phyloP scores from a whole-genome alignment of 2,797 vertebrate species.

The Pseudochirops cupreus region DNA sequence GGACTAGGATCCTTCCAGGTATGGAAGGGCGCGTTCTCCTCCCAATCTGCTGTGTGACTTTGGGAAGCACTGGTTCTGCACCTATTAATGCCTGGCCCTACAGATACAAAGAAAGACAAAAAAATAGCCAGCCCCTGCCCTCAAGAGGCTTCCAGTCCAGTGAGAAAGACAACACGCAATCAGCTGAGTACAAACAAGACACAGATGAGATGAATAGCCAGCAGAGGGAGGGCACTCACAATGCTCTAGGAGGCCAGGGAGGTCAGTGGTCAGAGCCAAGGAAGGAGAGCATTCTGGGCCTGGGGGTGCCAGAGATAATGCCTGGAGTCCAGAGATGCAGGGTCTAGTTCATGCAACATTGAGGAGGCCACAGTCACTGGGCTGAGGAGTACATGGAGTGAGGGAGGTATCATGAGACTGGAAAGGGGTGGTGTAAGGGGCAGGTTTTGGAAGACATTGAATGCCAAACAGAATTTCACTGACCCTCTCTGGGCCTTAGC shows the following conservation, averaged over 20 bases:
- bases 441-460: too few relatives aligned
- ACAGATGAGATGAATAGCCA: background rate
- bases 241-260: background rate
- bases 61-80: background rate
- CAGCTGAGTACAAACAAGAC: background rate
- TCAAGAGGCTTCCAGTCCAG: background rate
- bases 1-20: constrained; percentile 99
- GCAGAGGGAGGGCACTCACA: background rate
- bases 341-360: background rate
- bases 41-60: background rate
- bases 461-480: background rate
- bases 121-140: background rate
- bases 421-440: background rate
- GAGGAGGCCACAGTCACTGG: background rate
- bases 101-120: background rate
- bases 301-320: background rate
- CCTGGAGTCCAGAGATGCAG: background rate
- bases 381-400: too few relatives aligned
- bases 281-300: background rate
- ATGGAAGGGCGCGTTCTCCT: constrained; percentile 19
- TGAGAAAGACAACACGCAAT: background rate
- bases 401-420: background rate
- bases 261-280: background rate
- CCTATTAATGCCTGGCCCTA: background rate
- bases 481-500: background rate